These are phyloP conservation scores for Orussus abietinus DNA, from an alignment of 1,140 invertebrate genomes.

Conservation along the genomic window DNA sequence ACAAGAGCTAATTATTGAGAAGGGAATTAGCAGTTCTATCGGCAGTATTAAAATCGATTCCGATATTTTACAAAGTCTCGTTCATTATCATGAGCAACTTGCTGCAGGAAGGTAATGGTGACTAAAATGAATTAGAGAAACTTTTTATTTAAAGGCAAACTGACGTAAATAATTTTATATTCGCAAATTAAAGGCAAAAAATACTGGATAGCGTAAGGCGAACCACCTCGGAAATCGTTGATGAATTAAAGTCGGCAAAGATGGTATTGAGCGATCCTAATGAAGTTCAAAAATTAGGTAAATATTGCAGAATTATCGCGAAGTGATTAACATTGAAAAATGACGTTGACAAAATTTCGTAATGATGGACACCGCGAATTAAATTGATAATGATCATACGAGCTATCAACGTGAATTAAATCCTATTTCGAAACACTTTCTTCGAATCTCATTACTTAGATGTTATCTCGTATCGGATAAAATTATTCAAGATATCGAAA, in stretches of 20 bases:
- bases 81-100: slow-evolving; percentile 22
- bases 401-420: too few relatives aligned
- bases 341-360: too few relatives aligned
- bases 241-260: slow-evolving; percentile 32
- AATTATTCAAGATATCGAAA: slow-evolving; percentile 35
- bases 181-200: slow-evolving; percentile 23
- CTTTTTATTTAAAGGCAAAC: slow-evolving; percentile 8
- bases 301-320: too few relatives aligned
- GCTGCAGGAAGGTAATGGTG: slow-evolving; percentile 39
- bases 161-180: slow-evolving; percentile 8
- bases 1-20: slow-evolving; percentile 41
- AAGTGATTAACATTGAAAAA: too few relatives aligned
- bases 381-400: too few relatives aligned
- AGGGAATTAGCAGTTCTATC: slow-evolving; percentile 31
- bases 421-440: too few relatives aligned
- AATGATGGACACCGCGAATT: too few relatives aligned
- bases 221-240: slow-evolving; percentile 22
- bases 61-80: slow-evolving; percentile 29
- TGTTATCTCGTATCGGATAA: too few relatives aligned
- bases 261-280: slow-evolving; percentile 16
- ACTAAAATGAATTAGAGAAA: slow-evolving; percentile 14
- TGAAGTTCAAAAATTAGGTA: slow-evolving; percentile 37
- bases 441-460: too few relatives aligned
- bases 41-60: slow-evolving; percentile 35
- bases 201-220: slow-evolving; percentile 20